phyloP scores from a whole-genome alignment of 2,888 invertebrate species.

The Allacma fusca region DNA sequence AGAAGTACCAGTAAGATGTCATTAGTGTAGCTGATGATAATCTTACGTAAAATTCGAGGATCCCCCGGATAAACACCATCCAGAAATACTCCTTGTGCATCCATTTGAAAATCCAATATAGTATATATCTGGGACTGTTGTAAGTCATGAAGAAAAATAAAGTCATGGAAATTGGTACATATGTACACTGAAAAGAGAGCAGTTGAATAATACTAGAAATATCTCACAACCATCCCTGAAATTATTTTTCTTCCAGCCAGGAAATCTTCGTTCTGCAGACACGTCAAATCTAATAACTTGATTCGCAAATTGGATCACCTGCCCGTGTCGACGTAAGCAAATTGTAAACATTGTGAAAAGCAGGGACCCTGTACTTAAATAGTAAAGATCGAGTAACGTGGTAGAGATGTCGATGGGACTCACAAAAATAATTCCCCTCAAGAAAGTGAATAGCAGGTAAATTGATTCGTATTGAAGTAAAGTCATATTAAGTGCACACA shows the following conservation, averaged over 20 bases:
- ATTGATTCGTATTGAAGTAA: neutral
- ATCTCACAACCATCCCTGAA: neutral
- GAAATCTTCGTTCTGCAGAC: too few species aligned
- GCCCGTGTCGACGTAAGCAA: neutral
- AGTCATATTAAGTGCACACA: too few species aligned
- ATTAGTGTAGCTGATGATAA: neutral
- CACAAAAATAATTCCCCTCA: neutral
- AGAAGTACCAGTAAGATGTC: neutral
- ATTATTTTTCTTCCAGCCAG: too few species aligned
- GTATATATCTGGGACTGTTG: neutral
- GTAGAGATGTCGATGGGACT: neutral
- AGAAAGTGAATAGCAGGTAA: neutral
- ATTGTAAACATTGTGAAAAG: neutral
- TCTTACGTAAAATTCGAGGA: neutral
- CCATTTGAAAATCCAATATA: neutral
- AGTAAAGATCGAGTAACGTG: neutral
- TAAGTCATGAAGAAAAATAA: neutral
- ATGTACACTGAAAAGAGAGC: neutral
- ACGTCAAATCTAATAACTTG: neutral
- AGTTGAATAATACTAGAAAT: neutral
- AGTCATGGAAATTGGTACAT: neutral
- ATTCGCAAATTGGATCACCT: neutral
- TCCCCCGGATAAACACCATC: neutral
- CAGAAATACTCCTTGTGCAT: neutral
- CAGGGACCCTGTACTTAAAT: neutral